A percentile compares a stretch with the other conserved stretches of the same genome.
Evolutionary conservation across 2,797 vertebrate genomes (phyloP).

Genomic region (Melanotaenia nigrans): DNA sequence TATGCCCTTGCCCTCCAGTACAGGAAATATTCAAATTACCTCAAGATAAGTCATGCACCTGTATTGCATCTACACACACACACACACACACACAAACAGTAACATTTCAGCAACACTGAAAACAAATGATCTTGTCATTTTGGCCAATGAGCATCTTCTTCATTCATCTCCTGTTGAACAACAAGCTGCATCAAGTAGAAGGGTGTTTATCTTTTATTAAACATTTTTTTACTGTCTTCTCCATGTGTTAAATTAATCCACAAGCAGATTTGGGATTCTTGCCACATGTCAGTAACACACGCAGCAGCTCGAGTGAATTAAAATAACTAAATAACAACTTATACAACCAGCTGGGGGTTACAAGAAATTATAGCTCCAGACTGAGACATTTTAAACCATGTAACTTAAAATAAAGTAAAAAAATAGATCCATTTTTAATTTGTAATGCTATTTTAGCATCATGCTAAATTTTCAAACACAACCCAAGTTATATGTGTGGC

Average conservation of each 20-base stretch:
- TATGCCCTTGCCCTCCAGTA: background rate
- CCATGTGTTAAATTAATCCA: slow-evolving; percentile 20
- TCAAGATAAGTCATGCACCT: background rate
- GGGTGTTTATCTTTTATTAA: slow-evolving; percentile 40
- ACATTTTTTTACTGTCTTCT: slow-evolving; percentile 23
- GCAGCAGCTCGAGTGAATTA: background rate
- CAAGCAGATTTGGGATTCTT: slow-evolving; percentile 21
- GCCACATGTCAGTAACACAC: background rate
- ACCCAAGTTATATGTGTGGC: background rate
- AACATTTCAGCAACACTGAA: background rate
- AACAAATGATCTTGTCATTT: background rate
- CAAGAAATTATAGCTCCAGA: background rate
- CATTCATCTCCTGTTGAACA: slow-evolving; percentile 10
- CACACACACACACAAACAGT: background rate
- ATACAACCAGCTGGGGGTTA: slow-evolving; percentile 11
- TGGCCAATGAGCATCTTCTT: background rate
- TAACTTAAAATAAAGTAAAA: background rate
- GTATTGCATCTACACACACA: background rate
- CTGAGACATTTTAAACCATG: background rate
- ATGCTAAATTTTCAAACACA: background rate
- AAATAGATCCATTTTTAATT: background rate
- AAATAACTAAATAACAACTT: slow-evolving; percentile 11
- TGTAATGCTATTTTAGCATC: background rate
- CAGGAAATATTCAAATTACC: slow-evolving; percentile 6
- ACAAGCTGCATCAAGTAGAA: slow-evolving; percentile 10